Evolutionary conservation across 1,140 invertebrate genomes (phyloP), one percentile per base, ranked within the genome.

Genomic region (Babylonia areolata): DNA sequence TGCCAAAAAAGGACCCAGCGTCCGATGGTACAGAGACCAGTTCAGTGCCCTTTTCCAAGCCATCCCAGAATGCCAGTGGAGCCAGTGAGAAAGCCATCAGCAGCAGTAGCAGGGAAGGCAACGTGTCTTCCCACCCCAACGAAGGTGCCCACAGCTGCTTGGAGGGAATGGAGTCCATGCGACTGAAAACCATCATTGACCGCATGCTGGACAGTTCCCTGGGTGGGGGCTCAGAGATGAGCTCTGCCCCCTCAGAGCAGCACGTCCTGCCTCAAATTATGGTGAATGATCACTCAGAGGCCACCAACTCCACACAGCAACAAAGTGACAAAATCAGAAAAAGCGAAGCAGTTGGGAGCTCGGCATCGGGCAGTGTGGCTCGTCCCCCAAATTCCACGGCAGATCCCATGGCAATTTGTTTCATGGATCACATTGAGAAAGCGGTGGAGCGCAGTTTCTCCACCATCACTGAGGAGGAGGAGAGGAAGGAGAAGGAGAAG

Each of bases 361-460:
- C 42, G 2, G 12, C n/a, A n/a, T n/a, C 9, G 28, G 39, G 42
- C 6, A 39, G 28, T 40, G 42, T 1, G 12, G 46, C 37, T 12
- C 11, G 6, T 39, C 17, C 31, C n/a, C 35, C 73, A 37, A n/a
- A n/a, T n/a, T n/a, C n/a, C n/a, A n/a, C n/a, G n/a, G n/a, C 28
- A 69, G 85, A 88, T 39, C 81, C 84, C 37, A 78, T 86, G 73
- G 71, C 54, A 33, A 80, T 92, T 39, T 90, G 85, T 84, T 87
- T 93, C 17, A 93, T 91, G 85, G 92, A 92, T 78, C 92, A 93
- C 85, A 91, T 93, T 40, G 91, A 92, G 86, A 88, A 88, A 81
- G 90, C 91, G 46, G 87, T 93, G 9, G 88, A 92, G 81, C 85
- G 89, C 79, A 92, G 87, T 84, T 92, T 92, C 85, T 79, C 82